phyloP scores from a whole-genome alignment of 2,113 vertebrate genomes.

The Pteruthius melanotis region DNA sequence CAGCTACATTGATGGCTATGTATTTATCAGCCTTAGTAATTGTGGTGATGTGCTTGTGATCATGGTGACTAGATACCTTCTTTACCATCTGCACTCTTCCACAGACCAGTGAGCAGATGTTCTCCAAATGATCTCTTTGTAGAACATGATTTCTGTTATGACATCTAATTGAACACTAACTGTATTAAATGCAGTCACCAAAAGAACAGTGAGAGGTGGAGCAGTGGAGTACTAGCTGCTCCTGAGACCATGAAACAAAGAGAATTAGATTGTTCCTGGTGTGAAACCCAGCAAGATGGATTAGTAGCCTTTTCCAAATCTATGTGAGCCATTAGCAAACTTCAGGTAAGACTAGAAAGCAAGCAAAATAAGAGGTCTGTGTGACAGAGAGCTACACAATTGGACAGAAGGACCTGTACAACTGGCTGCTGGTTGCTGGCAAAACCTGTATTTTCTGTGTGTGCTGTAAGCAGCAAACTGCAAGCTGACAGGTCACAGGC shows the following conservation, averaged over 20 bases:
- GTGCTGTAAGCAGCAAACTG: not conserved
- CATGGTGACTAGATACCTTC: not conserved
- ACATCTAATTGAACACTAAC: not conserved
- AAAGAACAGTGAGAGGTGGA: not conserved
- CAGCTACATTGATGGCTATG: not conserved
- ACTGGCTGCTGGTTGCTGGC: not conserved
- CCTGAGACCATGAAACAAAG: not conserved
- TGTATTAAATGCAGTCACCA: not conserved
- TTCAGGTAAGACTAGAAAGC: not conserved
- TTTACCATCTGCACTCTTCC: not conserved
- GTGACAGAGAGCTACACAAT: not conserved
- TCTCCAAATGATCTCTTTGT: not conserved
- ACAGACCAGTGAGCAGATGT: fast-evolving
- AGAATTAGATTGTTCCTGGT: not conserved
- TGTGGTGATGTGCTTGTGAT: not conserved
- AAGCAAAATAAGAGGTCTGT: not conserved
- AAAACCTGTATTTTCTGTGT: not conserved
- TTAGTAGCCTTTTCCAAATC: not conserved
- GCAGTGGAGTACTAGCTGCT: not conserved
- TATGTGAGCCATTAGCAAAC: not conserved
- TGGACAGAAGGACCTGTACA: not conserved
- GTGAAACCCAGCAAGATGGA: not conserved
- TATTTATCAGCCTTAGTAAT: not conserved
- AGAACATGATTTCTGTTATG: not conserved
- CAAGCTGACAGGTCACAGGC: not conserved